Conservation (phyloP, 2,797 vertebrate species). For the Heterohyrax brucei region DNA sequence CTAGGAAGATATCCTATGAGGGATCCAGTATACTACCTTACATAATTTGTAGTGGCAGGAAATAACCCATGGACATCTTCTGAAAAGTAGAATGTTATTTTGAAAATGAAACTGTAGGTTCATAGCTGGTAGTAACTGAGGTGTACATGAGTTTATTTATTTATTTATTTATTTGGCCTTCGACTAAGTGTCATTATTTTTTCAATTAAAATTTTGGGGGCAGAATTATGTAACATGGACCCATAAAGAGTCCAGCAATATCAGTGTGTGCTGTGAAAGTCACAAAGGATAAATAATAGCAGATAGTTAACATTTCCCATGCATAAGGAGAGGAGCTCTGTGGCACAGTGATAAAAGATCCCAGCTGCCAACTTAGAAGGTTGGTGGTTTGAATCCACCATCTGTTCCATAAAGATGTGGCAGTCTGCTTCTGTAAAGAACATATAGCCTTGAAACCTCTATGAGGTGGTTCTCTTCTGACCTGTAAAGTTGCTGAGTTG, state of each 20-base stretch:
- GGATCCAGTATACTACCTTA: not conserved
- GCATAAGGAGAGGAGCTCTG: too few species aligned
- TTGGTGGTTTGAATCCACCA: too few species aligned
- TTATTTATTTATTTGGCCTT: not conserved
- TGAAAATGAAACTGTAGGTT: constrained; percentile 8
- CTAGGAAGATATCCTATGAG: not conserved
- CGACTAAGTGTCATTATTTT: not conserved
- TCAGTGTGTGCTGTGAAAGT: not conserved
- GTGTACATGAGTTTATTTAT: not conserved
- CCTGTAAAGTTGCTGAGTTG: too few species aligned
- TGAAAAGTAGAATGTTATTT: constrained; percentile 2
- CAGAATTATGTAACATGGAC: not conserved
- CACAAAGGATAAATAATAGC: too few species aligned
- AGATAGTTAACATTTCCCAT: too few species aligned
- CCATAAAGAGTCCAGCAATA: not conserved
- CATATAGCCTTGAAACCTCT: too few species aligned
- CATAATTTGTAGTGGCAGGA: not conserved
- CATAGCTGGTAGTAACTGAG: not conserved
- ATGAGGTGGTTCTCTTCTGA: too few species aligned
- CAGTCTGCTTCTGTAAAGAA: too few species aligned
- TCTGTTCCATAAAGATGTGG: too few species aligned
- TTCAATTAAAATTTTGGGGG: not conserved
- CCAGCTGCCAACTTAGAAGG: too few species aligned
- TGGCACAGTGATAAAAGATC: too few species aligned
- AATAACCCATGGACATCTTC: not conserved